Evolutionary conservation across 2,113 vertebrate genomes (phyloP), one percentile per base, ranked within the genome.

Genomic region (Hiodon alosoides): DNA sequence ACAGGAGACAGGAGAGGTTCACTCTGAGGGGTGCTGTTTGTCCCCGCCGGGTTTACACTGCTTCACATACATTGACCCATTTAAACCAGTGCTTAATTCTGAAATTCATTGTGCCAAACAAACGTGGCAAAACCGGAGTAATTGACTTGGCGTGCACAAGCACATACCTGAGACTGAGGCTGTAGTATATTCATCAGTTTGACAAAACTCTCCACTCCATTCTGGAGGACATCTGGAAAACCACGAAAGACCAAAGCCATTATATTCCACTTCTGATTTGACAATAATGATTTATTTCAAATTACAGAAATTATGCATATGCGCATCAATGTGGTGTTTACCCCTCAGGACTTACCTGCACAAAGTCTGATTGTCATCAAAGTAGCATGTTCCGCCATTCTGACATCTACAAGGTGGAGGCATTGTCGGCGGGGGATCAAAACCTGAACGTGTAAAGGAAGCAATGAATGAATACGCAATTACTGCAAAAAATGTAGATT

Each of bases 371-470:
- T 88, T 85, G 83, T 89, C 85, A 70, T 86, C 74, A 76, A 88
- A 87, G 82, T 90, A 90, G 79, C 89, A 90, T 60, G 83, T 87
- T 71, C 83, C 89, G 69, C 89, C 87, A 6, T 90, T 86, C 51
- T 76, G 81, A 82, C 89, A 90, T 78, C 79, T 84, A 55, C 89
- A 90, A 0, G 85, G 88, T 5, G 88, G 88, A 0, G 87, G 88
- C 85, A 89, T 88, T 53, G 84, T 86, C 7, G 88, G 83, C 0
- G 73, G 79, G 1, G 89, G 89, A 2, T 88, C 85, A 70, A 82
- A 85, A 31, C 83, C 88, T 88, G 74, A 67, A 59, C 62, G 58
- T 16, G 31, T 13, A 73, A 9, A 11, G 16, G 17, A n/a, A 52
- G 55, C 0, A 60, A 72, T 17, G 55, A 9, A 10, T 53, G n/a